phyloP scores from a whole-genome alignment of 1,140 invertebrate species.

The Akabosia matsudoensis region DNA sequence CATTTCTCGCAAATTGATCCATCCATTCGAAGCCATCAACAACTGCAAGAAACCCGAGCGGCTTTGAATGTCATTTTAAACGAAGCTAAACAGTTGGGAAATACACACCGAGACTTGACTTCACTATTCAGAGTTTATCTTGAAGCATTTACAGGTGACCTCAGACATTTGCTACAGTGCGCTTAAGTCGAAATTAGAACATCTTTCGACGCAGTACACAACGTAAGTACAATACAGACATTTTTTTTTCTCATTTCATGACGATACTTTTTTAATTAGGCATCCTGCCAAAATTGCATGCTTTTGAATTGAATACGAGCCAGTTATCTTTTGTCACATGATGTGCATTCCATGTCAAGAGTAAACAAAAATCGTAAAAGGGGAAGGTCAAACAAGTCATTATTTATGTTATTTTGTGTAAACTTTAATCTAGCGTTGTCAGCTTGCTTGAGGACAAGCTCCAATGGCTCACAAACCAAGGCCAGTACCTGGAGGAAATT shows the following conservation, averaged over 20 bases:
- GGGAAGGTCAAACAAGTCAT: neutral
- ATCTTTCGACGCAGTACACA: constrained; percentile 59
- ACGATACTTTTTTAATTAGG: neutral
- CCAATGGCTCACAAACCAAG: constrained; percentile 43
- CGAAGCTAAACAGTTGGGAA: constrained; percentile 58
- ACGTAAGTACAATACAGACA: too few species aligned
- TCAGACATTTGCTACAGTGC: constrained; percentile 58
- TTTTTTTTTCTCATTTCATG: too few species aligned
- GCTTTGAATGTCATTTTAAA: constrained; percentile 65
- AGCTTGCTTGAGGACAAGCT: constrained; percentile 40
- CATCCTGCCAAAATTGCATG: neutral
- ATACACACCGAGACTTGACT: constrained; percentile 58
- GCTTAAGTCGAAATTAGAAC: constrained; percentile 59
- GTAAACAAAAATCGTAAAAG: neutral
- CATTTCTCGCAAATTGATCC: constrained; percentile 69
- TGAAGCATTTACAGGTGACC: constrained; percentile 60
- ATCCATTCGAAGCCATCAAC: constrained; percentile 66
- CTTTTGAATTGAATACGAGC: neutral
- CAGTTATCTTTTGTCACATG: neutral
- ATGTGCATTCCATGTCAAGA: neutral
- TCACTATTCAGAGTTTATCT: constrained; percentile 58
- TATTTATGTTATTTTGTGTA: too few species aligned
- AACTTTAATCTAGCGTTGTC: constrained; percentile 29
- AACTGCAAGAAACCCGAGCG: constrained; percentile 66
- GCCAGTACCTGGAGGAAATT: constrained; percentile 38